Percentiles rank a stretch among this genome's conserved stretches.
Evolutionary conservation across 2,113 vertebrate genomes (phyloP).

Genomic region (Rallus limicola): DNA sequence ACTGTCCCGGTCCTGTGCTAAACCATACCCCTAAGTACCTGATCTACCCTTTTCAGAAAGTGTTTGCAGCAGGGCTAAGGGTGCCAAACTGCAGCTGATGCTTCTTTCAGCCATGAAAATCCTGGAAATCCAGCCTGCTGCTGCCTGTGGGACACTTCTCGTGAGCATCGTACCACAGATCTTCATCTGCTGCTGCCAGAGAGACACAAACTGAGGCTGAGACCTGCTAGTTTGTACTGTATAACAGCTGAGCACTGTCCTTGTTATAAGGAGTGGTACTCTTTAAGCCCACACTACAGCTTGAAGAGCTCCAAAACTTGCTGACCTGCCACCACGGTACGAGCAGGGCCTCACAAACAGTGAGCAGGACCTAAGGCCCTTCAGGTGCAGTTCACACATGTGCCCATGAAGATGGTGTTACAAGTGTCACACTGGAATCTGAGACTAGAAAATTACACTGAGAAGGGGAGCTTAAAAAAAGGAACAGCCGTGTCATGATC

Average conservation of each 20-base stretch:
- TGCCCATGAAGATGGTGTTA: rapidly evolving
- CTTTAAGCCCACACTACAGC: not conserved
- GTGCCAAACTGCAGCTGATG: not conserved
- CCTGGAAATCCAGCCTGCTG: not conserved
- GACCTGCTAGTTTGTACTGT: not conserved
- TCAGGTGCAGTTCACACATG: not conserved
- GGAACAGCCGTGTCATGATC: not conserved
- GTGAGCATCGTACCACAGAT: rapidly evolving
- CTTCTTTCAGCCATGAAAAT: not conserved
- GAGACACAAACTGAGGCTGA: not conserved
- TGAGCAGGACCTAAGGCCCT: not conserved
- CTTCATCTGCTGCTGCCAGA: not conserved
- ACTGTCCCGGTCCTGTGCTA: too few species aligned
- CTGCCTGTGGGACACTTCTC: not conserved
- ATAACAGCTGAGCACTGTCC: not conserved
- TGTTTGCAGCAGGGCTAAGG: not conserved
- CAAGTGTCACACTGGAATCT: not conserved
- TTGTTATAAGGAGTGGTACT: not conserved
- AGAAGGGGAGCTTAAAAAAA: not conserved
- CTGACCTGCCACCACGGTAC: not conserved
- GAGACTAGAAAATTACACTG: not conserved
- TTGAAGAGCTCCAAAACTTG: not conserved
- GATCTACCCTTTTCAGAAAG: not conserved
- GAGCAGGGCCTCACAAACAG: rapidly evolving
- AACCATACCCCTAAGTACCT: too few species aligned